Conservation (phyloP, 2,113 vertebrate genomes). For the Ceuthmochares aereus region DNA sequence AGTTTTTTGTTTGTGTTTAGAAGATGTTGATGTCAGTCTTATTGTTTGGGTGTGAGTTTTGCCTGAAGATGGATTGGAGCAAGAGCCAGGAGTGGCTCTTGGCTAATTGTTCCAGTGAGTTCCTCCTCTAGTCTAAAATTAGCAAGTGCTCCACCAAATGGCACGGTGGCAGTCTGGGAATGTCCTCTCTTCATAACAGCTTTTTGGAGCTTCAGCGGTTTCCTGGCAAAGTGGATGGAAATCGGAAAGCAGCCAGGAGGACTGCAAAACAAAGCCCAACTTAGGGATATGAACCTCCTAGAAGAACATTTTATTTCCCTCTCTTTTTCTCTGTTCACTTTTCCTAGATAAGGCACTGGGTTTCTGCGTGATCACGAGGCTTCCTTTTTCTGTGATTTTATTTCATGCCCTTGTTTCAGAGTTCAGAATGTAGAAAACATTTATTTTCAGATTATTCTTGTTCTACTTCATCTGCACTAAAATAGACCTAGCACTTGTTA, state of each 20-base stretch:
- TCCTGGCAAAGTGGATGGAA: slow-evolving; percentile 83
- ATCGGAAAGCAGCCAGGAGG: slow-evolving; percentile 81
- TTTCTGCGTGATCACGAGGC: not conserved
- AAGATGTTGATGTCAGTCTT: not conserved
- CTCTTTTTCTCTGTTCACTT: not conserved
- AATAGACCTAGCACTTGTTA: not conserved
- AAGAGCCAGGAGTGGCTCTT: slow-evolving; percentile 41
- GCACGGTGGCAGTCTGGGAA: slow-evolving; percentile 81
- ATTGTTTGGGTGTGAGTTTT: slow-evolving; percentile 55
- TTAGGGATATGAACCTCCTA: not conserved
- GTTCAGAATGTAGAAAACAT: not conserved
- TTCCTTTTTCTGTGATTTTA: not conserved
- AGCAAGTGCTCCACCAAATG: slow-evolving; percentile 69
- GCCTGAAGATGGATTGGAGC: slow-evolving; percentile 34
- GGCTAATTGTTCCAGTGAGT: slow-evolving; percentile 65
- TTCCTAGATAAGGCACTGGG: not conserved
- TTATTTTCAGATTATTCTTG: not conserved
- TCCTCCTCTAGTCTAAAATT: slow-evolving; percentile 76
- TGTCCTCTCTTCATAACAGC: slow-evolving; percentile 74
- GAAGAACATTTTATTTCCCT: not conserved
- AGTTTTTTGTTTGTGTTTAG: not conserved
- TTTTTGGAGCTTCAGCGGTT: slow-evolving; percentile 75
- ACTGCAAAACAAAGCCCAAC: slow-evolving; percentile 75
- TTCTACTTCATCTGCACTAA: not conserved
- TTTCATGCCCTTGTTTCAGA: not conserved